Evolutionary conservation across 2,888 invertebrate species (phyloP), one percentile per base, ranked within the genome.

Genomic region (Cosmia pyralina): DNA sequence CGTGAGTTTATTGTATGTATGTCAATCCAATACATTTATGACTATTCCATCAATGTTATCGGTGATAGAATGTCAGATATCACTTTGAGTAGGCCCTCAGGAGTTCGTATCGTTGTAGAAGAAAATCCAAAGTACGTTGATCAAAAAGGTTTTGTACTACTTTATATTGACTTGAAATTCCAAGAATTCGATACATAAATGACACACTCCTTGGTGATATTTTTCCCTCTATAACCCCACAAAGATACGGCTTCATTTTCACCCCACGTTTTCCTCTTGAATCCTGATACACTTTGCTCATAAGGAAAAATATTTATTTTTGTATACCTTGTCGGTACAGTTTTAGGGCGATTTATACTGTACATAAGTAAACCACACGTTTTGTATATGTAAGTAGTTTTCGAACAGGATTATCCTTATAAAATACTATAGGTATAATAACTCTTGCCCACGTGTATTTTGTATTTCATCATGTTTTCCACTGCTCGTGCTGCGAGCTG

Each of bases 281-380:
- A 75, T 69, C 22, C 64, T 71, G 58, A 85, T 85, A 84, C 62
- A 69, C 64, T 73, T 53, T 48, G 64, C 53, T 68, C 41, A 50
- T 57, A 57, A 59, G 70, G 66, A 66, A 77, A 75, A 72, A 77
- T 63, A 22, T 60, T 44, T 75, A 38, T 74, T 62, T 83, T 79
- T 38, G 55, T 72, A 46, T 70, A 57, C 60, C 63, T 53, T 50
- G 34, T 22, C 5, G 48, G 55, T 55, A 38, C 48, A 55, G 41
- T 52, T 64, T 69, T 44, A 17, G 28, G 28, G 57, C 59, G 46
- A 57, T 50, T 78, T 53, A 55, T 17, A 22, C 11, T 68, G 6
- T 34, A 75, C 41, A 41, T 53, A 38, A 38, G 22, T 28, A 17
- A 28, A 58, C n/a, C 28, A 57, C 11, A 44, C 10, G 19, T 53